Percentiles rank a stretch among this genome's conserved stretches.
phyloP scores from a whole-genome alignment of 2,113 vertebrate species.

The Rousettus leschenaultii region DNA sequence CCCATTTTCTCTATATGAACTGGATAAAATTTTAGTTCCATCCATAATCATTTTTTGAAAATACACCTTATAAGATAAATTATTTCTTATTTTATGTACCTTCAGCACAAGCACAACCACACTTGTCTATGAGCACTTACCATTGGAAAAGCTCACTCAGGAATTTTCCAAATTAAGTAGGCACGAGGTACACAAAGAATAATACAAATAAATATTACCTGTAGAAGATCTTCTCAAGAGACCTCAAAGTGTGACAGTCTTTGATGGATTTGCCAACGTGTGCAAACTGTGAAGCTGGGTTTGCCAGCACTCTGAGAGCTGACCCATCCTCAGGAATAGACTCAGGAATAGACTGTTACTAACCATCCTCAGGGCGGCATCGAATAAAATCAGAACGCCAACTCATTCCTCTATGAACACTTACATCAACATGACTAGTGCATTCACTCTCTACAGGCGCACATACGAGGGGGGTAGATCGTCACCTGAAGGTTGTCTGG shows the following conservation, averaged over 20 bases:
- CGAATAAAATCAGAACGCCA: neutral
- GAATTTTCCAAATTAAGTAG: neutral
- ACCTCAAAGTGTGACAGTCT: neutral
- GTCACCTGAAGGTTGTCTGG: neutral
- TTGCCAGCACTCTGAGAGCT: neutral
- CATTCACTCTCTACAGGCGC: neutral
- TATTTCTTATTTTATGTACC: neutral
- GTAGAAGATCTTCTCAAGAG: neutral
- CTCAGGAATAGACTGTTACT: neutral
- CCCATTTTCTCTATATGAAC: neutral
- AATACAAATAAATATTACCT: neutral
- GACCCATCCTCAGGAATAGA: neutral
- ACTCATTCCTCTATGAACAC: neutral
- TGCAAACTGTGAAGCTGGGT: neutral
- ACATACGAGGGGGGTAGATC: neutral
- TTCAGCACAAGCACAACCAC: neutral
- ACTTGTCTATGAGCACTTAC: neutral
- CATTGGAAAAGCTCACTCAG: neutral
- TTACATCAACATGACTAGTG: fast-evolving
- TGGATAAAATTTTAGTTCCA: neutral
- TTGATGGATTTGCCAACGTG: neutral
- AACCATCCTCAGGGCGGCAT: neutral
- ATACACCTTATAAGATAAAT: neutral
- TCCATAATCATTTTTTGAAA: neutral
- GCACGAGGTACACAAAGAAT: neutral